phyloP scores from a whole-genome alignment of 1,140 invertebrate genomes.

The Leptestheria dahalacensis region DNA sequence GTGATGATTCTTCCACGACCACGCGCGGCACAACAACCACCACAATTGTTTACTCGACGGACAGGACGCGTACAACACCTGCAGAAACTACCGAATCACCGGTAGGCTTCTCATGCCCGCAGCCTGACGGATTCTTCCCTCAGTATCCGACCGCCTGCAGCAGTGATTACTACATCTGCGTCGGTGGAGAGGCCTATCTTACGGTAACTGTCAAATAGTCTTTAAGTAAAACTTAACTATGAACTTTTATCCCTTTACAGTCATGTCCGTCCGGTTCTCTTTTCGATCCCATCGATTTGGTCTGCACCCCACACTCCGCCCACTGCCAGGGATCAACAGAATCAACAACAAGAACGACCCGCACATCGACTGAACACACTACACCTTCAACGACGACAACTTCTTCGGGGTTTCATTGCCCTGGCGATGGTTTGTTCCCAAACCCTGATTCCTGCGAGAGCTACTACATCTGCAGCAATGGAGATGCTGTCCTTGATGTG shows the following conservation, averaged over 20 bases:
- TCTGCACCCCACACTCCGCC: not conserved
- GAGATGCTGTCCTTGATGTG: not conserved
- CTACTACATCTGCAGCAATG: constrained; percentile 9
- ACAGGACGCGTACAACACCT: too few relatives aligned
- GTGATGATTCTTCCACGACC: not conserved
- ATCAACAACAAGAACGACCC: not conserved
- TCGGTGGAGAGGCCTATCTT: not conserved
- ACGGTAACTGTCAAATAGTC: constrained; percentile 3
- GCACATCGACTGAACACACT: not conserved
- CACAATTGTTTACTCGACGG: too few relatives aligned
- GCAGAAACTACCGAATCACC: too few relatives aligned
- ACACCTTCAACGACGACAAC: not conserved
- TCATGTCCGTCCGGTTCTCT: not conserved
- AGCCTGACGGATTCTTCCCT: constrained; percentile 6
- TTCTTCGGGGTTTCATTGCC: not conserved
- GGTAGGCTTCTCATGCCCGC: constrained; percentile 5
- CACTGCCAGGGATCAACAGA: not conserved
- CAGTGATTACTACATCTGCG: constrained; percentile 8
- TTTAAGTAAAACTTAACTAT: not conserved
- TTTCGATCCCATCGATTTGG: not conserved
- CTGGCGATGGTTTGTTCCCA: not conserved
- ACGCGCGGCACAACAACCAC: not conserved
- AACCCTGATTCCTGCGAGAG: constrained; percentile 3
- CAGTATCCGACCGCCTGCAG: not conserved
- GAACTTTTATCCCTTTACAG: not conserved